Evolutionary conservation across 2,888 invertebrate genomes (phyloP), one percentile per base, ranked within the genome.

Genomic region (Nephrocerus scutellatus): DNA sequence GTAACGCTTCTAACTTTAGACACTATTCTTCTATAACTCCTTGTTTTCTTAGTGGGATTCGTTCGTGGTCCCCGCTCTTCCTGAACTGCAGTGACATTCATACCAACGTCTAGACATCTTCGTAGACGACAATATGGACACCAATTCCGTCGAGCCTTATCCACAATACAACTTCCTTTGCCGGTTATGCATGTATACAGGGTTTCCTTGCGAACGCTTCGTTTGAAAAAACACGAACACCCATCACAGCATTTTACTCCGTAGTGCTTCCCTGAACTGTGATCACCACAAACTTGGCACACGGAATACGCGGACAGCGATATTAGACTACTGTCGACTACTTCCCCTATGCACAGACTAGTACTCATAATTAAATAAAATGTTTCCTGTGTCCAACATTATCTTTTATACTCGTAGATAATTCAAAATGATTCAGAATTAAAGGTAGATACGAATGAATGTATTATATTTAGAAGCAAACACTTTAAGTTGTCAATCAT

Each of bases 141-240:
- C 89, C 88, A 89, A 66, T 90, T 90, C 46, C 89, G 68, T 34
- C 87, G 70, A 0, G 84, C 79, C 67, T 86, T 87, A 66, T 90
- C 88, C 33, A 90, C 74, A 1, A 79, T 67, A 57, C 89, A 90
- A 41, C 72, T 72, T 10, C 82, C 82, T 43, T 77, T 80, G 2
- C 82, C 83, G 44, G 84, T 81, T 49, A 87, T 87, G 63, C 89
- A 89, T 18, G 78, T 75, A 59, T 87, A 89, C 14, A 75, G 64
- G 33, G 80, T 80, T 28, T 78, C 78, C 45, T 79, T 78, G 29
- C 89, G 72, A 30, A 89, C 78, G 48, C 84, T 84, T 50, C 89
- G 72, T 63, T 90, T 90, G 69, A 90, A 90, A 66, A 90, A 90
- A 55, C 90, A 90, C 34, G 86, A 85, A 60, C 89, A 90, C 1